These are phyloP conservation scores for Pammene aurita DNA, from an alignment of 2,888 invertebrate genomes.

Conservation along the genomic window DNA sequence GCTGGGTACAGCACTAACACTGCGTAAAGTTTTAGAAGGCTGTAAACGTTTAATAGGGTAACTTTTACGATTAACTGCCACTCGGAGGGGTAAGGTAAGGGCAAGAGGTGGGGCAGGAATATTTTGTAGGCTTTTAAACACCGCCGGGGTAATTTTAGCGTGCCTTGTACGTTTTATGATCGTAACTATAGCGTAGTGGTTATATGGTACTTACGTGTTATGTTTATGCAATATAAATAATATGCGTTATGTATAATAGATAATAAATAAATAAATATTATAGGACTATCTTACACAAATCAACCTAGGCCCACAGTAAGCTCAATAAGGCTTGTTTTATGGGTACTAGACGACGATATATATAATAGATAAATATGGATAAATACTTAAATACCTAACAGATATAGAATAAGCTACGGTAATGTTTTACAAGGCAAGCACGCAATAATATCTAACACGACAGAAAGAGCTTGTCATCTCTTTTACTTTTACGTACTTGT, in stretches of 20 bases:
- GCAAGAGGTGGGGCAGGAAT: constrained; percentile 47
- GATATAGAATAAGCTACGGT: no score
- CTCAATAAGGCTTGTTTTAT: no score
- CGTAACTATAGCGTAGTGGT: constrained; percentile 22
- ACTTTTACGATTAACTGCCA: constrained; percentile 65
- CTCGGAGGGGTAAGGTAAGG: constrained; percentile 48
- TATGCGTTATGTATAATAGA: background rate
- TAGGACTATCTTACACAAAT: no score
- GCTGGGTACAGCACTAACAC: constrained; percentile 33
- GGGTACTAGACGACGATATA: no score
- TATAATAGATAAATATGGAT: no score
- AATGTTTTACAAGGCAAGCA: no score
- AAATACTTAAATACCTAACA: no score
- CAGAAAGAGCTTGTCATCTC: no score
- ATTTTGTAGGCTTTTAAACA: constrained; percentile 48
- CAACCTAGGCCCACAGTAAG: no score
- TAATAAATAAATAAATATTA: no score
- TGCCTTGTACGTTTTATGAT: constrained; percentile 21
- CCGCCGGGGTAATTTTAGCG: constrained; percentile 32
- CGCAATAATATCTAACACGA: no score
- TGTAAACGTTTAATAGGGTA: constrained; percentile 79
- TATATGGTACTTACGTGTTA: constrained; percentile 3
- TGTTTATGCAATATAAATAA: background rate
- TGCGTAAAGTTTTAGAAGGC: constrained; percentile 54
- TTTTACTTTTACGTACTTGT: no score